Conservation (phyloP, 2,113 vertebrate species). For the Steatornis caripensis region DNA sequence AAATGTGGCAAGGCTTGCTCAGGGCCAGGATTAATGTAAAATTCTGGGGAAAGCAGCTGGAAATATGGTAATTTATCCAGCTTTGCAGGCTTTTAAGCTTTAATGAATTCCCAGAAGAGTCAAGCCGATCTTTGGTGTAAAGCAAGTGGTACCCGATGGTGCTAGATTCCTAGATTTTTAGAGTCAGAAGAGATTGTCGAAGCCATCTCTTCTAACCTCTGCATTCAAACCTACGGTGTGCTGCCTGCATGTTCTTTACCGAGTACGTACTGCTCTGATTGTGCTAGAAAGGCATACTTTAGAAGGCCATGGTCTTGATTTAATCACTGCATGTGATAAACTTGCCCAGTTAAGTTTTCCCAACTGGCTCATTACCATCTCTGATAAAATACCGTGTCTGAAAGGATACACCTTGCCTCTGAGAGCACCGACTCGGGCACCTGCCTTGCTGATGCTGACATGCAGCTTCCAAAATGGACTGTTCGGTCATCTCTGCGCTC, state of each 20-base stretch:
- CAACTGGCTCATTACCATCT: not conserved
- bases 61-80: not conserved
- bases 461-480: accelerated
- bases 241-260: not conserved
- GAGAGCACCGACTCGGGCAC: not conserved
- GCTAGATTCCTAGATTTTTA: not conserved
- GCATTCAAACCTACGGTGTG: not conserved
- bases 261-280: not conserved
- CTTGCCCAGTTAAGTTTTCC: not conserved
- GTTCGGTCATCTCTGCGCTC: not conserved
- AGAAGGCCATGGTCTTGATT: not conserved
- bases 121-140: not conserved
- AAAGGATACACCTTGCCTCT: not conserved
- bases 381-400: not conserved
- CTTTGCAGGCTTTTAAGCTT: not conserved
- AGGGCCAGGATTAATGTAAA: not conserved
- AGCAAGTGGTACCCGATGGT: not conserved
- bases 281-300: not conserved
- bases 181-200: not conserved
- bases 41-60: not conserved
- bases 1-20: not conserved
- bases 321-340: not conserved
- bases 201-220: not conserved
- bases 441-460: not conserved
- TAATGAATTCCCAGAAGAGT: not conserved